A percentile compares a stretch with the other conserved stretches of the same genome.
phyloP scores from a whole-genome alignment of 1,140 invertebrate species.

The Whitmania pigra region DNA sequence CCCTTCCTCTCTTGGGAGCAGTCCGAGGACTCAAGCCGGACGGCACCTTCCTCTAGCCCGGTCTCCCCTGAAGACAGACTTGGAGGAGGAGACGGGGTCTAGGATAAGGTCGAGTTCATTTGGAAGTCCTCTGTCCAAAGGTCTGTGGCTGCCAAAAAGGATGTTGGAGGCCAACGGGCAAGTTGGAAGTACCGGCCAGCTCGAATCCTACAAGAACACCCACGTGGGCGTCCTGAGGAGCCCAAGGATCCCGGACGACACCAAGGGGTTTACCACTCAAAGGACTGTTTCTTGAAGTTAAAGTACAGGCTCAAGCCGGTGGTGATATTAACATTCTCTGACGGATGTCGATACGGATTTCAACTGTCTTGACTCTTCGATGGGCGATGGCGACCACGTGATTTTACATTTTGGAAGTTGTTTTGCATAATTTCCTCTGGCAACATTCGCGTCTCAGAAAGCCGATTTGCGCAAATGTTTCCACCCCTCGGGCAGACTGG shows the following conservation, averaged over 20 bases:
- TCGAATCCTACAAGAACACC: not conserved
- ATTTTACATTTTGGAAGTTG: too few species aligned
- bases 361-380: too few species aligned
- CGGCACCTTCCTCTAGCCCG: not conserved
- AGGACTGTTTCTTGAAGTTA: not conserved
- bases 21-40: not conserved
- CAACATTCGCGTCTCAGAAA: too few species aligned
- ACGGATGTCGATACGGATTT: too few species aligned
- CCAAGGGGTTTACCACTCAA: constrained; percentile 51
- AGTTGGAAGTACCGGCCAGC: not conserved
- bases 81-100: not conserved
- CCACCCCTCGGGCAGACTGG: too few species aligned
- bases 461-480: too few species aligned
- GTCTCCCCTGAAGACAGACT: not conserved
- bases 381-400: too few species aligned
- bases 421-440: too few species aligned
- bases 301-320: too few species aligned
- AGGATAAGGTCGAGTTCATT: constrained; percentile 5
- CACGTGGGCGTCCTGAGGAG: constrained; percentile 56
- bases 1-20: not conserved
- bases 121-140: not conserved
- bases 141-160: not conserved
- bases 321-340: too few species aligned
- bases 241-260: constrained; percentile 64
- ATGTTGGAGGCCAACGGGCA: not conserved